phyloP scores from a whole-genome alignment of 2,113 vertebrate species.

The Axis porcinus region DNA sequence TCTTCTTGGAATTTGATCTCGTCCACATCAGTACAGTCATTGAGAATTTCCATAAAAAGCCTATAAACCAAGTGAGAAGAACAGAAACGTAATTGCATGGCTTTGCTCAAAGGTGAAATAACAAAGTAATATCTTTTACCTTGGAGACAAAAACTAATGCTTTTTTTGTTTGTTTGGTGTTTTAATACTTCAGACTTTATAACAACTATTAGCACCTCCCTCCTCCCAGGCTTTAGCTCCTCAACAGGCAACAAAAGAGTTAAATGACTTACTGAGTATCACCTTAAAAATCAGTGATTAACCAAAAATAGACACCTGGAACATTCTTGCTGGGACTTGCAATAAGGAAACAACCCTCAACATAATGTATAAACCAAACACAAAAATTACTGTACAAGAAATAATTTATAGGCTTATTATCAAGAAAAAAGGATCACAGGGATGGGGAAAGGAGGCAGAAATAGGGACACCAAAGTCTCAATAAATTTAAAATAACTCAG shows the following conservation, averaged over 20 bases:
- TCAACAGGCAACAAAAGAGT: background rate
- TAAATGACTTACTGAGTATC: background rate
- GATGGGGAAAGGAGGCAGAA: background rate
- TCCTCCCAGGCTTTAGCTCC: background rate
- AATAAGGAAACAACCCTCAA: background rate
- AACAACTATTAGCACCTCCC: background rate
- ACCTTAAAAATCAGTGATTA: background rate
- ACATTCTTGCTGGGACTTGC: background rate
- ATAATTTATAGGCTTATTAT: background rate
- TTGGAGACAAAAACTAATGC: background rate
- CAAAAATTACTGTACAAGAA: background rate
- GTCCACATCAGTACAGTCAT: constrained; percentile 95
- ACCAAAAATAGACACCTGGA: background rate
- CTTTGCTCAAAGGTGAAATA: constrained; percentile 36
- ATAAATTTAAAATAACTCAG: constrained; percentile 2
- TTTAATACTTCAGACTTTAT: background rate
- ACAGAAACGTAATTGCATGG: background rate
- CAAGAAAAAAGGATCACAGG: background rate
- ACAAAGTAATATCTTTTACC: background rate
- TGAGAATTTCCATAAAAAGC: constrained; percentile 97
- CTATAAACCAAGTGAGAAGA: constrained; percentile 78
- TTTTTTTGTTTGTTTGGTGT: background rate
- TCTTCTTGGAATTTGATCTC: constrained; percentile 99
- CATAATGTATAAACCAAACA: background rate
- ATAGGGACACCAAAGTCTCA: background rate